Conservation (phyloP, 2,113 vertebrate species). For the Microtus richardsoni region DNA sequence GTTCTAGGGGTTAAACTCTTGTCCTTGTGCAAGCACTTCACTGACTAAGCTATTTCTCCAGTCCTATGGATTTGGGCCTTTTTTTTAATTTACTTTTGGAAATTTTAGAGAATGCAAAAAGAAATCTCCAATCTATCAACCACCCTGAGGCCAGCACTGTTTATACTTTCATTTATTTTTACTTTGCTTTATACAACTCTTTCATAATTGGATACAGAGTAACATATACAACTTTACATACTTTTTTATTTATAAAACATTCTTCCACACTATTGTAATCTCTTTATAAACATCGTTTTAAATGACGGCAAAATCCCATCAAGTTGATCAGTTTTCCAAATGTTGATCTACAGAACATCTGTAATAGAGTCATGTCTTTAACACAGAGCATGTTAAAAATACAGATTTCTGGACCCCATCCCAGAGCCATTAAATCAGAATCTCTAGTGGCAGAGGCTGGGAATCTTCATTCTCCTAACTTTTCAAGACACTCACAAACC, state of each 20-base stretch:
- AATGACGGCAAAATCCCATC: constrained; percentile 63
- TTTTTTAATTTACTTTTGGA: constrained; percentile 22
- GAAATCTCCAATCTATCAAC: constrained; percentile 14
- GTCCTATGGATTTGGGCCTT: background rate
- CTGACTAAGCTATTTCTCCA: background rate
- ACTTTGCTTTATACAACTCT: constrained; percentile 37
- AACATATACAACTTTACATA: constrained; percentile 61
- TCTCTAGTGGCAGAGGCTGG: constrained; percentile 21
- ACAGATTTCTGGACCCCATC: constrained; percentile 67
- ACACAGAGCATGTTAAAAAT: constrained; percentile 59
- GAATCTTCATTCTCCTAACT: constrained; percentile 39
- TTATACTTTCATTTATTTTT: constrained; percentile 66
- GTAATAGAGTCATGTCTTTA: constrained; percentile 28
- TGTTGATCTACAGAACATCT: constrained; percentile 54
- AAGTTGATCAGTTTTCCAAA: constrained; percentile 64
- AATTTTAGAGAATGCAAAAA: constrained; percentile 43
- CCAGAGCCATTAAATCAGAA: constrained; percentile 56
- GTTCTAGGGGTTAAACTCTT: background rate
- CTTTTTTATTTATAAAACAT: constrained; percentile 67
- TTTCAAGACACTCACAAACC: constrained; percentile 47
- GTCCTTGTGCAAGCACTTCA: background rate
- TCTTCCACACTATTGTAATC: constrained; percentile 57
- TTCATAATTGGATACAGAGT: constrained; percentile 67
- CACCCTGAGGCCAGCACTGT: background rate
- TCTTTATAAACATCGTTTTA: constrained; percentile 73